Evolutionary conservation across 2,113 vertebrate species (phyloP), one percentile per base, ranked within the genome.

Genomic region (Loxodonta africana): DNA sequence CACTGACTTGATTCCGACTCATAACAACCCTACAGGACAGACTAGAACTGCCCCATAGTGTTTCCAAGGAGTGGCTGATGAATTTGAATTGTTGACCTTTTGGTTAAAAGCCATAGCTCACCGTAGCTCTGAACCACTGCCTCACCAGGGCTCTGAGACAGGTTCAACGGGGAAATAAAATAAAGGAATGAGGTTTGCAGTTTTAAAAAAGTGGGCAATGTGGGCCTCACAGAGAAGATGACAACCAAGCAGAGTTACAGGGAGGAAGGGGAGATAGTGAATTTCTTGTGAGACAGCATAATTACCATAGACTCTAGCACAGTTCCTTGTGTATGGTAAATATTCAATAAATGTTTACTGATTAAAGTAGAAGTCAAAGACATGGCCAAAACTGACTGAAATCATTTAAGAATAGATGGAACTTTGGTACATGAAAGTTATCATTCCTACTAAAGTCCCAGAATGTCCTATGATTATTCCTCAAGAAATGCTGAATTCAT

Each of bases 321-420:
- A 33, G 21, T 62, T 73, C 20, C 46, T 60, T 33, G 28, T 18
- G 57, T 21, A 17, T 86, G 74, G 37, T 71, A 53, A 78, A 90
- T 60, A 92, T 21, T 83, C 46, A 90, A n/a, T 53, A 48, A 48
- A 46, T 63, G 37, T 48, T 78, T 93, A 77, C 62, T 78, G 25
- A 89, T 82, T 71, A 83, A 90, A 81, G 48, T 48, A 44, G 87
- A 93, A 92, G 57, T 63, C 63, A 84, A 92, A 53, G 21, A 74
- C n/a, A 65, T 82, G 2, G 41, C 73, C 88, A 88, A 88, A 90
- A 62, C 77, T 26, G 71, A 37, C 15, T 17, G 69, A n/a, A 71
- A 71, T 71, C 69, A 67, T 71, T 90, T 44, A 90, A 78, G 51
- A 94, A 90, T 51, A 73, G 30, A 73, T 30, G 2, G 76, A 65